Conservation (phyloP, 2,888 invertebrate species). For the Drosophila hamatofila region DNA sequence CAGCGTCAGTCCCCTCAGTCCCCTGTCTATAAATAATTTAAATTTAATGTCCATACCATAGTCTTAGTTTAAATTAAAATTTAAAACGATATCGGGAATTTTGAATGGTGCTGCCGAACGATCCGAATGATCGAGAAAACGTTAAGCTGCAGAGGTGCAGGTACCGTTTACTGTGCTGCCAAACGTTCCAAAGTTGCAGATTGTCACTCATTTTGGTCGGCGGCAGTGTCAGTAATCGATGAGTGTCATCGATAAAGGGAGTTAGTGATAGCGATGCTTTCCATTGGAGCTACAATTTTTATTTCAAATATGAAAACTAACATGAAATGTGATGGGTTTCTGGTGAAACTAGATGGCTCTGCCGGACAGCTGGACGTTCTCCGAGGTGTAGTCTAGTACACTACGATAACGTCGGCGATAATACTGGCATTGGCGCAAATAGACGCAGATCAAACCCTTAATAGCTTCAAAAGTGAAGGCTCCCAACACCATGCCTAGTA, state of each 20-base stretch:
- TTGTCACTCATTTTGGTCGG: background rate
- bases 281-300: conserved; percentile 8
- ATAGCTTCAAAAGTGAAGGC: conserved; percentile 59
- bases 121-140: background rate
- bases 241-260: background rate
- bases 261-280: background rate
- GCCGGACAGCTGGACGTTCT: conserved; percentile 16
- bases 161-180: background rate
- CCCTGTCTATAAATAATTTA: too few relatives aligned
- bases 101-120: background rate
- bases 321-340: background rate
- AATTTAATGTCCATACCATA: too few relatives aligned
- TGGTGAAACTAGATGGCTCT: background rate
- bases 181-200: background rate
- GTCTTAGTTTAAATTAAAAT: background rate
- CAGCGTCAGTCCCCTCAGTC: too few relatives aligned
- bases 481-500: conserved; percentile 44
- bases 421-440: conserved; percentile 51
- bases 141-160: background rate
- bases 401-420: conserved; percentile 38
- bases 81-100: background rate
- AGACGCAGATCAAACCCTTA: conserved; percentile 58
- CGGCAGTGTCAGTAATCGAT: background rate
- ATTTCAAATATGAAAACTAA: conserved; percentile 7
- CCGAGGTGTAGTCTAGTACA: conserved; percentile 38